Base-by-base conservation (phyloP, 53 echinoderm and acorn worm genomes). In the Holothuria leucospilota region DNA sequence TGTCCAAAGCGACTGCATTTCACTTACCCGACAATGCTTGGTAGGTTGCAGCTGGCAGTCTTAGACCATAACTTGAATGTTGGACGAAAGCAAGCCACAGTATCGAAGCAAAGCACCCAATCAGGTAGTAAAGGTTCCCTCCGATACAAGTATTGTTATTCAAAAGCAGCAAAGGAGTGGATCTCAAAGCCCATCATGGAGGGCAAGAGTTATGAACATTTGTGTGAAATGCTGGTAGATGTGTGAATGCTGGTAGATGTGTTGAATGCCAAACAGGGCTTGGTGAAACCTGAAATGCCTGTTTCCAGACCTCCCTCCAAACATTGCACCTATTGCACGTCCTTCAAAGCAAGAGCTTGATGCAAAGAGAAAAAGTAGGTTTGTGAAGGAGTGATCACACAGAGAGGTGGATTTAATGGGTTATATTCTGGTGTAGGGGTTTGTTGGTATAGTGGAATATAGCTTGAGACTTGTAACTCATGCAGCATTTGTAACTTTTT, bases 31-130 rank as follows among this genome's bases (percentile, higher is more conserved):
- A 56, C 65, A 49, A 77, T 87, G 87, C 83, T 78, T 5, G 82
- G 60, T 20, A 62, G 90, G 30, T 38, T 78, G 18, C 77, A 85
- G 56, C 30, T 90, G 23, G 90, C 90, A 21, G 65, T 82, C 14
- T 14, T 90, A 63, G 91, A 90, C 58, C 82, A 90, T 24, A 90
- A 90, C 42, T 40, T 81, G 11, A 90, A 90, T 63, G 30, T 63
- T n/a, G 75, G 30, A 7, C 30, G 84, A 26, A 39, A 87, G 42
- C 82, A 86, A 52, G 70, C 80, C 14, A 25, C 27, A n/a, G n/a
- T 58, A 13, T 18, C 30, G 10, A 20, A 39, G 25, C 16, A 15
- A 30, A 30, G 58, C 6, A 42, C 13, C 13, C 38, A 53, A 8
- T 74, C 86, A 58, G 82, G 40, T n/a, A 24, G n/a, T 10, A 83